Evolutionary conservation across 1,140 invertebrate genomes (phyloP).

Genomic region (Drosophila pachea): DNA sequence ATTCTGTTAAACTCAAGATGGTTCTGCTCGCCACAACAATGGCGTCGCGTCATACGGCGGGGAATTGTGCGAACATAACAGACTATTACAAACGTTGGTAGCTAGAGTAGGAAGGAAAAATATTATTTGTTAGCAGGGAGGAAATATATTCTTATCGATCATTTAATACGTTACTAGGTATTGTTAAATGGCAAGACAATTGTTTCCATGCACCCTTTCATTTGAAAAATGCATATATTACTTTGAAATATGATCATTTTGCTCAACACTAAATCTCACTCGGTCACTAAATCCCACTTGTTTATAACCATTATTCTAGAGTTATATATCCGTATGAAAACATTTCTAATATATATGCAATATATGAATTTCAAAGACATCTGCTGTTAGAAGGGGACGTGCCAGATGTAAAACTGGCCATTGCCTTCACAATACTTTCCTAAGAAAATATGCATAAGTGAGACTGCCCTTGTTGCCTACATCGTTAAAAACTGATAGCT

Average conservation of each 20-base stretch:
- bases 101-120: not conserved
- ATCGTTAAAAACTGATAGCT: not conserved
- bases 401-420: too few species aligned
- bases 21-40: not conserved
- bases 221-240: not conserved
- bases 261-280: too few species aligned
- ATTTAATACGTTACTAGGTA: not conserved
- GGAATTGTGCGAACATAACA: slow-evolving; percentile 7
- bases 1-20: slow-evolving; percentile 35
- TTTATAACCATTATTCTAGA: too few species aligned
- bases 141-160: slow-evolving; percentile 8
- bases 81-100: not conserved
- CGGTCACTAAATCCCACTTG: too few species aligned
- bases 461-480: too few species aligned
- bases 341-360: too few species aligned
- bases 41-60: not conserved
- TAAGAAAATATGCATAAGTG: too few species aligned
- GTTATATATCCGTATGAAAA: too few species aligned
- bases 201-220: not conserved
- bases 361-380: too few species aligned
- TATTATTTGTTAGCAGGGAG: not conserved
- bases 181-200: not conserved
- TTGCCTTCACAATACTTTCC: too few species aligned
- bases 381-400: too few species aligned
- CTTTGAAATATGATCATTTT: too few species aligned